Base-by-base conservation (phyloP, 2,888 invertebrate genomes). In the Plagodis dolabraria region DNA sequence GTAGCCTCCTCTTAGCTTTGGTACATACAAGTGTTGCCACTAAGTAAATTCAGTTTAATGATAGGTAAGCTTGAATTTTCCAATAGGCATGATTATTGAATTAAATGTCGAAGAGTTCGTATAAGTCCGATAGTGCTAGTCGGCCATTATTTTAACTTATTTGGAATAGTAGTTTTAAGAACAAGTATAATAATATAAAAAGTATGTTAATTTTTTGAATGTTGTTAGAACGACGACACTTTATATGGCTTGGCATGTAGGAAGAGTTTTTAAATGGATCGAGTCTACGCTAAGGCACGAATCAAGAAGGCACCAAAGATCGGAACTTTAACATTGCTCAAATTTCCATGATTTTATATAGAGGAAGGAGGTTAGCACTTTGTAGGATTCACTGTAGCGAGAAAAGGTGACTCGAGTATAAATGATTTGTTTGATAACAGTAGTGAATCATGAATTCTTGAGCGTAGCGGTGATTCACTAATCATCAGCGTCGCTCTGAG, bases 351-450 rank as follows among this genome's bases (percentile, higher is more conserved):
- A 38, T 40, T 45, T 44, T 51, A n/a, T 22, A 22, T 22, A 2
- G 22, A 38, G 8, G 10, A 47, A 34, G 34, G 47, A 36, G 6
- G 33, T 12, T 10, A 53, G 48, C 60, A 61, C 60, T 33, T 63
- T 63, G 55, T 67, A 72, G 43, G 60, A 48, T 57, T 47, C 58
- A 66, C 57, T 10, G 53, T 49, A 60, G 55, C 51, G 57, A 47
- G 63, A 63, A 68, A 36, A 47, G 36, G 61, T 70, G 78, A 76
- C 76, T 71, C 64, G 48, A 62, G 57, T 69, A 68, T 64, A 67
- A 68, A 67, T 71, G 71, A 75, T 79, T 79, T 78, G 78, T 79
- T 77, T 80, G 77, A 79, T 80, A 80, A 75, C 72, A 79, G 49
- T 64, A 43, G 45, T 82, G 82, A 80, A 70, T 82, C 81, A 78